Evolutionary conservation across 64 coral and sea anemone species (phyloP).

Genomic region (Pocillopora damicornis): DNA sequence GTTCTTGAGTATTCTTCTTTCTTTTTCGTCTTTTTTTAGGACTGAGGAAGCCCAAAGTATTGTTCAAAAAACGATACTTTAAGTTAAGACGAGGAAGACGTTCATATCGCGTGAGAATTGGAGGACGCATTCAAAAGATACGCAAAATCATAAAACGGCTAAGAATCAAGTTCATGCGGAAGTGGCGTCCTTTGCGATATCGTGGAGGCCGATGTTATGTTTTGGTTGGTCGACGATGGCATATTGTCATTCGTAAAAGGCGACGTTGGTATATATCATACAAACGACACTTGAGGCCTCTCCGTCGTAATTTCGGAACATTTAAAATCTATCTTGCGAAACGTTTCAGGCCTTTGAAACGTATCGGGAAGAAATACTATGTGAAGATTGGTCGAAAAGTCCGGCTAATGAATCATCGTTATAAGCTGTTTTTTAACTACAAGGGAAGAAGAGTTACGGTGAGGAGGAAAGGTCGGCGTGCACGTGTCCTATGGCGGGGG

Average conservation of each 20-base stretch:
- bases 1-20: background rate
- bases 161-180: background rate
- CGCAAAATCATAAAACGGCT: background rate
- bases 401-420: background rate
- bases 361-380: background rate
- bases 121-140: background rate
- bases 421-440: background rate
- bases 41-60: background rate
- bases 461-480: background rate
- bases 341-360: background rate
- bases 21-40: background rate
- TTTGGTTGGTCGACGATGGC: background rate
- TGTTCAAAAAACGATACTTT: background rate
- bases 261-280: background rate
- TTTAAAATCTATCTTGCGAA: background rate
- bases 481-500: background rate
- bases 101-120: background rate
- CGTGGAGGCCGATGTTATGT: background rate
- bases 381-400: background rate
- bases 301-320: background rate
- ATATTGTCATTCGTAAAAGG: background rate
- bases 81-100: constrained; percentile 19
- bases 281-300: background rate
- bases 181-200: background rate
- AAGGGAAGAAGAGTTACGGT: background rate